Evolutionary conservation across 1,140 invertebrate species (phyloP), one percentile per base, ranked within the genome.

Genomic region (Ctenoplectra terminalis): DNA sequence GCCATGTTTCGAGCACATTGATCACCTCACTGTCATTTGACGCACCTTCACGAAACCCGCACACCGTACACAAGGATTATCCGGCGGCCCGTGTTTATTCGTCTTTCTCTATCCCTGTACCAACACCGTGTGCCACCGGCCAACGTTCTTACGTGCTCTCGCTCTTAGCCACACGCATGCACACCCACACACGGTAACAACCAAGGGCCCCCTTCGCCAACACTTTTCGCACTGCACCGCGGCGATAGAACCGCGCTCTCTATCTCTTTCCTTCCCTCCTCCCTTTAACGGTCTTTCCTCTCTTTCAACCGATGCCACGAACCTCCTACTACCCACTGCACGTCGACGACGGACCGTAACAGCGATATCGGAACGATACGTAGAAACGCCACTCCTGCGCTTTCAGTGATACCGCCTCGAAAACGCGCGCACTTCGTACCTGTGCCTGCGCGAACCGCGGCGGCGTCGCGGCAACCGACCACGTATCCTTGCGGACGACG

Each of bases 1-100:
- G 96, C 96, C 96, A 97, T 97, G 94, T 95, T 96, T 90, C 90
- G 79, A 82, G 84, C 91, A 91, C 90, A 92, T 92, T 87, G 91
- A 90, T 92, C 88, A 88, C 79, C 83, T 88, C 87, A 84, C 88
- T 87, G 83, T 88, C 89, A 90, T 90, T 88, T 88, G 87, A 76
- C 83, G 80, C 85, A 83, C 86, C 67, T 76, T 74, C 75, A 69
- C 83, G 63, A 72, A 60, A 76, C 52, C 64, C 82, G 66, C 82
- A 61, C 73, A 70, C 72, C 71, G 71, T 81, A 31, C 40, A 81
- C 78, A 58, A 81, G 37, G 40, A 81, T 75, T 66, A 81, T 75
- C 78, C 61, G 60, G 40, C 71, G 37, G 29, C 67, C 58, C 73
- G 77, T 82, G 64, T 77, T 61, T 80, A 34, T 81, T 56, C 60